Percentiles rank a stretch among this genome's conserved stretches.
phyloP scores from a whole-genome alignment of 2,888 invertebrate genomes.

The Salticus scenicus region DNA sequence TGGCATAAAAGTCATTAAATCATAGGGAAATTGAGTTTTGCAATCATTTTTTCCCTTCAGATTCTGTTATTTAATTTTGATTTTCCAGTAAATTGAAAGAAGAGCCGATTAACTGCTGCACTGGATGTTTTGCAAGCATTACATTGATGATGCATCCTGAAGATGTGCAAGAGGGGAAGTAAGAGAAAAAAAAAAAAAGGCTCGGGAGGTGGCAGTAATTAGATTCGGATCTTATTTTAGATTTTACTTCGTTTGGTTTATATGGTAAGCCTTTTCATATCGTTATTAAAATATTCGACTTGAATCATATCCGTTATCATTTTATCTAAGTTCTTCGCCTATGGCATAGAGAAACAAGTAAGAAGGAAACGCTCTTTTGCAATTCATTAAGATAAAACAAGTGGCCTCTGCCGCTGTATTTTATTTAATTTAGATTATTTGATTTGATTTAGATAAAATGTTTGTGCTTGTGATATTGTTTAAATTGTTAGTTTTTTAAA shows the following conservation, averaged over 20 bases:
- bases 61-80: slow-evolving; percentile 15
- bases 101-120: slow-evolving; percentile 1
- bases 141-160: neutral
- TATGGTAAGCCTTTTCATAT: neutral
- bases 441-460: no score
- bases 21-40: slow-evolving; percentile 7
- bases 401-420: no score
- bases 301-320: neutral
- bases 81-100: slow-evolving; percentile 9
- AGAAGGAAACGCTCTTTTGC: no score
- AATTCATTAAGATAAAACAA: no score
- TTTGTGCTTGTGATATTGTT: no score
- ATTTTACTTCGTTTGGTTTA: neutral
- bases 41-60: neutral
- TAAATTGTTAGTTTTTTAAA: no score
- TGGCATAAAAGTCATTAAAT: slow-evolving; percentile 9
- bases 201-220: neutral
- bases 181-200: no score
- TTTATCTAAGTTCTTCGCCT: neutral
- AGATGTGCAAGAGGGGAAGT: neutral
- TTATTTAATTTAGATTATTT: no score
- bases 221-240: slow-evolving; percentile 11
- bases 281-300: neutral
- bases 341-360: neutral
- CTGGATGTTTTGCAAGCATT: neutral